Evolutionary conservation across 2,797 vertebrate genomes (phyloP).

Genomic region (Micromesistius poutassou): DNA sequence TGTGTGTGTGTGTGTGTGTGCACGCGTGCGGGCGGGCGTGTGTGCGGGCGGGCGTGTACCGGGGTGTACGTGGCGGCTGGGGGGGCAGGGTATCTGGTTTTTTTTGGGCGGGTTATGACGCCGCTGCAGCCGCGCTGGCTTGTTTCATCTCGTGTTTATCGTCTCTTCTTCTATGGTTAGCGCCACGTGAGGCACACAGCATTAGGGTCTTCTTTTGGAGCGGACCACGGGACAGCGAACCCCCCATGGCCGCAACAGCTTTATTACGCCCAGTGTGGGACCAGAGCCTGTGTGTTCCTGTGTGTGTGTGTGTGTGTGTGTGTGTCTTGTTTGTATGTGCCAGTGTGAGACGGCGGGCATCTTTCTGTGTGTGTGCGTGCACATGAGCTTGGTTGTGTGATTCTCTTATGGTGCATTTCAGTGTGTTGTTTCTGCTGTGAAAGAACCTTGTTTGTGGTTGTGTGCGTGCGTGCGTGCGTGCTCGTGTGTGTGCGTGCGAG

Average conservation of each 20-base stretch:
- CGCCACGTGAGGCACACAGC: conserved; percentile 37
- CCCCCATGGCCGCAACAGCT: conserved; percentile 56
- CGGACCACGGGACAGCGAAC: conserved; percentile 51
- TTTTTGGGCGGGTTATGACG: conserved; percentile 50
- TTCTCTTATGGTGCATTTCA: background rate
- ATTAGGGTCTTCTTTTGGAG: conserved; percentile 35
- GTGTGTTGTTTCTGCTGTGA: background rate
- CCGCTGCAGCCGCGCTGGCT: conserved; percentile 41
- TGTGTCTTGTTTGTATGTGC: conserved; percentile 17
- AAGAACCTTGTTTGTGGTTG: conserved; percentile 1
- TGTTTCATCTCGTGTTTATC: conserved; percentile 53
- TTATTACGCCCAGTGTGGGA: conserved; percentile 57
- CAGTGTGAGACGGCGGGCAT: no score
- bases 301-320: conserved; percentile 18
- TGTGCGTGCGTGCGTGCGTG: conserved; percentile 10
- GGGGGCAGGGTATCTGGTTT: background rate
- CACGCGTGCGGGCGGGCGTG: no score
- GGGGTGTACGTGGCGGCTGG: background rate
- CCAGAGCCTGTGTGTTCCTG: conserved; percentile 47
- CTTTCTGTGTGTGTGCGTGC: conserved; percentile 7
- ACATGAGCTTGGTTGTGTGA: conserved; percentile 9
- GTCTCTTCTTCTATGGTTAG: conserved; percentile 47
- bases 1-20: no score
- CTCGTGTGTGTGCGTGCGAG: conserved; percentile 5
- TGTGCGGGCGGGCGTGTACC: no score